Evolutionary conservation across 2,113 vertebrate species (phyloP), one percentile per base, ranked within the genome.

Genomic region (Daphoenositta chrysoptera): DNA sequence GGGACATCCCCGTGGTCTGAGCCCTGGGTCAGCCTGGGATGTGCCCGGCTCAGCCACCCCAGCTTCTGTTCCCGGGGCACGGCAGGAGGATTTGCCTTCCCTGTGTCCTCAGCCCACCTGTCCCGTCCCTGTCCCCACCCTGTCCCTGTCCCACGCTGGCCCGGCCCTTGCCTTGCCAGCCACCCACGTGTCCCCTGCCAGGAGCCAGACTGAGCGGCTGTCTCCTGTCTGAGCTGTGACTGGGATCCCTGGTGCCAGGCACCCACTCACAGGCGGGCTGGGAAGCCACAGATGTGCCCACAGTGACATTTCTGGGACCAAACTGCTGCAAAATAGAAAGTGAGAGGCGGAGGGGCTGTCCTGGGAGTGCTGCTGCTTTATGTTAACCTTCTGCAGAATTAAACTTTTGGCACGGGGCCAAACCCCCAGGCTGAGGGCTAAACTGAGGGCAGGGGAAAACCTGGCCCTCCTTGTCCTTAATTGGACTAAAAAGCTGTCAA

Each of bases 31-130:
- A 42, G 10, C 27, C n/a, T 6, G 31, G 76, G 26, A 1, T 50
- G 44, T n/a, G 30, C 2, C 45, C 2, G 0, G 12, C 76, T 63
- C 79, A n/a, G 28, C 56, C 42, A 8, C 20, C 30, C 57, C 66
- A 11, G 50, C 7, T 35, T 16, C 22, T 1, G 0, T 17, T 54
- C 42, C 48, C 28, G 8, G 48, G 27, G 9, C 19, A 2, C 2
- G 23, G 27, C 9, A 11, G 35, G 73, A 65, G 71, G 28, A 7
- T 75, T 50, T 35, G 7, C 37, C 16, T 31, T 23, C n/a, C 27
- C 15, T 1, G 21, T 56, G 65, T 20, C 60, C n/a, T 65, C 81
- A 42, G 15, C 37, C 2, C 1, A 13, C 60, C 22, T 7, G 22
- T 73, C 76, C n/a, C 1, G 0, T 69, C 35, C 44, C 47, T 37